Evolutionary conservation across 2,888 invertebrate genomes (phyloP).

Genomic region (Diaphora mendica): DNA sequence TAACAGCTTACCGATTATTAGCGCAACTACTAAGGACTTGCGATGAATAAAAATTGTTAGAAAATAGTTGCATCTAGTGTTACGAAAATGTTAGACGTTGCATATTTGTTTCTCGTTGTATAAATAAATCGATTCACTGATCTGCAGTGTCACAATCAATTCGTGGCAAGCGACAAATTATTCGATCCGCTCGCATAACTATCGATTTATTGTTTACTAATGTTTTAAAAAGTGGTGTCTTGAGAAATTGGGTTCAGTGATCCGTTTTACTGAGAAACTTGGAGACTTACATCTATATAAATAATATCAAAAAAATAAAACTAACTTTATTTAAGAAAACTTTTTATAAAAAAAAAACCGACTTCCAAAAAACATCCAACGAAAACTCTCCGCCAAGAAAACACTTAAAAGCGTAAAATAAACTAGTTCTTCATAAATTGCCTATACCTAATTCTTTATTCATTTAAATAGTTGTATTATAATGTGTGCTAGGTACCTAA

Average conservation of each 20-base stretch:
- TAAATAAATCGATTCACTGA: constrained; percentile 57
- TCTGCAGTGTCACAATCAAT: constrained; percentile 50
- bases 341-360: too few species aligned
- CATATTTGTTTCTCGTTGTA: constrained; percentile 60
- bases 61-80: constrained; percentile 62
- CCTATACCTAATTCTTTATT: too few species aligned
- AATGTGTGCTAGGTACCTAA: too few species aligned
- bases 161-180: constrained; percentile 52
- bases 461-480: too few species aligned
- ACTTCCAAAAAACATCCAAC: too few species aligned
- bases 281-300: not conserved
- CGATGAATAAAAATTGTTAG: constrained; percentile 63
- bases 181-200: constrained; percentile 63
- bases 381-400: too few species aligned
- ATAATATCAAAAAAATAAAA: not conserved
- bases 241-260: constrained; percentile 46
- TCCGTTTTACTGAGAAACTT: constrained; percentile 30
- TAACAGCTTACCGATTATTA: constrained; percentile 49
- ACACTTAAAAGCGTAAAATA: too few species aligned
- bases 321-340: not conserved
- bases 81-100: constrained; percentile 63
- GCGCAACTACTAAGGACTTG: constrained; percentile 60
- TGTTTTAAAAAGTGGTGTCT: constrained; percentile 50
- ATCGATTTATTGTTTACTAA: constrained; percentile 50
- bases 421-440: too few species aligned